Conservation (phyloP, 2,113 vertebrate genomes). For the Ammodytes marinus region DNA sequence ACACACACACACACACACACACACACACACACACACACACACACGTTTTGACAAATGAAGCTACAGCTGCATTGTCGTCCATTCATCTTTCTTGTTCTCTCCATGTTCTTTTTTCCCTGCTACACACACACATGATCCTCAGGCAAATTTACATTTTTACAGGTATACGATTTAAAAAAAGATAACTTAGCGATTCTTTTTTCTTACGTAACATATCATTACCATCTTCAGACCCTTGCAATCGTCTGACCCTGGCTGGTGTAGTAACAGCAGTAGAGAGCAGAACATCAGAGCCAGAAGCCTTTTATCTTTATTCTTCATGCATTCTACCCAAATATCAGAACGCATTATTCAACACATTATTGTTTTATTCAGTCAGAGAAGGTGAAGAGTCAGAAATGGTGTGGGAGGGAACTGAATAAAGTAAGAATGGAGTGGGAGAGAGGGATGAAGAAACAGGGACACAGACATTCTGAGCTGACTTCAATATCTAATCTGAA, state of each 20-base stretch:
- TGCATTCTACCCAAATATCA: constrained; percentile 18
- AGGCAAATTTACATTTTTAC: too few species aligned
- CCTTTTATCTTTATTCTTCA: constrained; percentile 24
- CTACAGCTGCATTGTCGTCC: too few species aligned
- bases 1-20: background rate
- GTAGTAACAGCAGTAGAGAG: constrained; percentile 3
- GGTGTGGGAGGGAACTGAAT: constrained; percentile 40
- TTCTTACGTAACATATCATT: background rate
- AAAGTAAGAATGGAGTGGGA: background rate
- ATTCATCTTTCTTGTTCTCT: too few species aligned
- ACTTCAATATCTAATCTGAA: constrained; percentile 60
- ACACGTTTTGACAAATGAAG: too few species aligned
- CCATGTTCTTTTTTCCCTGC: too few species aligned
- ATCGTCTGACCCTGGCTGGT: constrained; percentile 9
- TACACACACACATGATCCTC: background rate
- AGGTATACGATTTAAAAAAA: background rate
- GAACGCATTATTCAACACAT: constrained; percentile 61
- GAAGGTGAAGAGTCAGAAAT: constrained; percentile 55
- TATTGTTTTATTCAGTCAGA: constrained; percentile 69
- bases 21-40: background rate
- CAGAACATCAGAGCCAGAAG: constrained; percentile 1
- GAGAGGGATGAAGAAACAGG: background rate
- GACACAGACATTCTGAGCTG: constrained; percentile 45
- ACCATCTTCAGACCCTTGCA: background rate
- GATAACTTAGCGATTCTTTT: too few species aligned